phyloP scores from a whole-genome alignment of 2,888 invertebrate genomes.

The Teinopalpus imperialis region DNA sequence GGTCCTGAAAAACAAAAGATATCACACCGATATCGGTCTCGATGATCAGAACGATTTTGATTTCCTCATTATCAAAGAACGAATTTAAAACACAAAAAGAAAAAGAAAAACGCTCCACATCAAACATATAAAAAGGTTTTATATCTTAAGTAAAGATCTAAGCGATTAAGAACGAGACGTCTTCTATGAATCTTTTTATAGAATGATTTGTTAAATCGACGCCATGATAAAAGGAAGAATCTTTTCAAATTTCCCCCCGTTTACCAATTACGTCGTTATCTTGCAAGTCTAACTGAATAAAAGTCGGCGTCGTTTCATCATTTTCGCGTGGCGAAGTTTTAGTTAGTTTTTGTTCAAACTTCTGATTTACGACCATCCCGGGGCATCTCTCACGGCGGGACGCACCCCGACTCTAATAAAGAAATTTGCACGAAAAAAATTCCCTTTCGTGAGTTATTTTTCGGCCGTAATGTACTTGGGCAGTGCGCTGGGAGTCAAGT shows the following conservation, averaged over 20 bases:
- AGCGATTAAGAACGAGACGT: background rate
- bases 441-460: conserved; percentile 14
- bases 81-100: background rate
- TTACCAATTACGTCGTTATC: conserved; percentile 70
- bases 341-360: conserved; percentile 73
- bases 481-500: conserved; percentile 7
- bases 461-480: conserved; percentile 8
- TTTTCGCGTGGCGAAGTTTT: conserved; percentile 70
- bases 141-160: conserved; percentile 4
- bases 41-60: too few species aligned
- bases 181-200: conserved; percentile 7
- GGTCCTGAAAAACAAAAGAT: too few species aligned
- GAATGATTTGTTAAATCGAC: conserved; percentile 23
- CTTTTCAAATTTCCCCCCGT: conserved; percentile 30
- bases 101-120: background rate
- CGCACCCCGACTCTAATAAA: conserved; percentile 60
- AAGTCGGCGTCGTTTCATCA: conserved; percentile 69
- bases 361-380: conserved; percentile 68
- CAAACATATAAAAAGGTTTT: conserved; percentile 4
- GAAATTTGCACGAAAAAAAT: conserved; percentile 42
- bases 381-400: conserved; percentile 44
- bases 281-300: conserved; percentile 70
- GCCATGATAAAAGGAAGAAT: conserved; percentile 11
- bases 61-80: background rate
- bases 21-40: too few species aligned